phyloP scores from a whole-genome alignment of 2,888 invertebrate species.

The Erebia ligea region DNA sequence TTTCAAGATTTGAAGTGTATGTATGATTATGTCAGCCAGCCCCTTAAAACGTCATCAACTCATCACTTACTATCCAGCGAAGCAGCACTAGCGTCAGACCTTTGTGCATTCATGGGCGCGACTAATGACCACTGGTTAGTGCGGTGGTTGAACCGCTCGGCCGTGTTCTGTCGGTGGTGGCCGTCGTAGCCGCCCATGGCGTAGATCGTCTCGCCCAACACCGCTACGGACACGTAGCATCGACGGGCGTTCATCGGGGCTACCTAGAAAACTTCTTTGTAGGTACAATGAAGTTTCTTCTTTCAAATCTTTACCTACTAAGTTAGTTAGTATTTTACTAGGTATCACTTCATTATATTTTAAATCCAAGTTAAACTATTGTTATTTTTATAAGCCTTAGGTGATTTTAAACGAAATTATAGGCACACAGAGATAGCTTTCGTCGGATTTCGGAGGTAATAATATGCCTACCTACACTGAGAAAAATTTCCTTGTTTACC shows the following conservation, averaged over 20 bases:
- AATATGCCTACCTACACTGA: no score
- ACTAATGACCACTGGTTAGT: slow-evolving; percentile 95
- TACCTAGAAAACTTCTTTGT: slow-evolving; percentile 64
- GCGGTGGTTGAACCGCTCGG: slow-evolving; percentile 91
- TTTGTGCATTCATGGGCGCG: slow-evolving; percentile 93
- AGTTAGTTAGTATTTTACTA: no score
- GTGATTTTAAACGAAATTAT: no score
- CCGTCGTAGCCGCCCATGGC: slow-evolving; percentile 96
- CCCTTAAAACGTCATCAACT: not conserved
- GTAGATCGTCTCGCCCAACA: slow-evolving; percentile 89
- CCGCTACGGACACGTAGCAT: slow-evolving; percentile 94
- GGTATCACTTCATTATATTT: no score
- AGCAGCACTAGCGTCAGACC: slow-evolving; percentile 97
- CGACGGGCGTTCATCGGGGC: slow-evolving; percentile 95
- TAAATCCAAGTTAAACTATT: no score
- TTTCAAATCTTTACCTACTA: no score
- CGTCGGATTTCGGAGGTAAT: no score
- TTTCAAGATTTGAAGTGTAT: no score
- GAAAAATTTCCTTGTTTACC: no score
- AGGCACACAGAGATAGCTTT: no score
- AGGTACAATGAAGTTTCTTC: not conserved
- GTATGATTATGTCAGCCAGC: no score
- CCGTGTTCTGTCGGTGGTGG: slow-evolving; percentile 92
- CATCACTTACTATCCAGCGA: slow-evolving; percentile 86
- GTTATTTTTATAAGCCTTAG: no score